phyloP scores from a whole-genome alignment of 1,140 invertebrate species.

The Drosophila miranda region DNA sequence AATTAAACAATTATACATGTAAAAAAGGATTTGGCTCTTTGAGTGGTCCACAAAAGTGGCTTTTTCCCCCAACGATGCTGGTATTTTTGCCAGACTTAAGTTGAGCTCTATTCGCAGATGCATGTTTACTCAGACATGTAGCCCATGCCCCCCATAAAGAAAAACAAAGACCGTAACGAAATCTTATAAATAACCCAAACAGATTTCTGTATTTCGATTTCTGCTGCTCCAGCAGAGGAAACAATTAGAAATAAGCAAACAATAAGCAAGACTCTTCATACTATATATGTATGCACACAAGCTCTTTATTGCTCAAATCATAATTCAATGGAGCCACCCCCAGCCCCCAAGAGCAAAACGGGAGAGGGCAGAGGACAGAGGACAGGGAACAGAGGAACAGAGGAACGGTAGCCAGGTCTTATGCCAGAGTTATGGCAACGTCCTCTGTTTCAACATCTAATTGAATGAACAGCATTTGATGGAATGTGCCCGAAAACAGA shows the following conservation, averaged over 20 bases:
- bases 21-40: no score
- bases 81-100: neutral
- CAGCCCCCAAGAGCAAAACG: no score
- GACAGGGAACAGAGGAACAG: neutral
- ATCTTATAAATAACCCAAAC: conserved; percentile 26
- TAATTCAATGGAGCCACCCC: conserved; percentile 12
- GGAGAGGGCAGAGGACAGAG: neutral
- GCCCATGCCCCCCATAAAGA: no score
- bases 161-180: conserved; percentile 7
- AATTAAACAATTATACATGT: no score
- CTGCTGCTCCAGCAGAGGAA: conserved; percentile 11
- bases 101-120: neutral
- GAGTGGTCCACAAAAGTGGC: no score
- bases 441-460: conserved; percentile 44
- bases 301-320: conserved; percentile 19
- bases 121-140: no score
- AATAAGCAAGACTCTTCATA: conserved; percentile 13
- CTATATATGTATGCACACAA: neutral
- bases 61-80: no score
- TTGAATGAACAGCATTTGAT: conserved; percentile 46
- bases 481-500: conserved; percentile 42
- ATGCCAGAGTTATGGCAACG: conserved; percentile 35
- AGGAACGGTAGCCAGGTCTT: neutral
- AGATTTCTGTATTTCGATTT: conserved; percentile 5
- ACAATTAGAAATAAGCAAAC: conserved; percentile 27